These are phyloP conservation scores for Drosophila nigromelanica DNA, from an alignment of 1,140 invertebrate genomes.

Conservation along the genomic window DNA sequence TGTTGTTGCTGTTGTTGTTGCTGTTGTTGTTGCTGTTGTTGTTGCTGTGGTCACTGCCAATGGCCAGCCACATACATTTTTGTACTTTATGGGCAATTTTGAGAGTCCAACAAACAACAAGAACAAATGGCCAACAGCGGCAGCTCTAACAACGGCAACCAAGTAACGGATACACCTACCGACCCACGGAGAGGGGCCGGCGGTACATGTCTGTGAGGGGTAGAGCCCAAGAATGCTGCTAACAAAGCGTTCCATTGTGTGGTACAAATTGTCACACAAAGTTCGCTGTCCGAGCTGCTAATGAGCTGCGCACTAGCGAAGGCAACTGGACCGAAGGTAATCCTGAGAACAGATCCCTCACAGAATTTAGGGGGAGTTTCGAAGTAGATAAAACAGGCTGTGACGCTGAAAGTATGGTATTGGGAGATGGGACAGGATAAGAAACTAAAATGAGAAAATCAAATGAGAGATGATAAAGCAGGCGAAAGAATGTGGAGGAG, in stretches of 20 bases:
- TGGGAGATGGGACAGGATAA: no score
- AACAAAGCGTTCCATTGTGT: slow-evolving; percentile 61
- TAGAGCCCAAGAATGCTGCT: slow-evolving; percentile 1
- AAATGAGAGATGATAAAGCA: not conserved
- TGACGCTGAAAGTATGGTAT: no score
- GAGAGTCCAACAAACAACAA: slow-evolving; percentile 40
- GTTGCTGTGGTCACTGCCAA: slow-evolving; percentile 47
- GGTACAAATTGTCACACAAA: slow-evolving; percentile 68
- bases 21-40: slow-evolving; percentile 17
- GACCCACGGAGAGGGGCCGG: not conserved
- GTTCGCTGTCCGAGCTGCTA: slow-evolving; percentile 23
- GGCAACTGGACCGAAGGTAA: not conserved
- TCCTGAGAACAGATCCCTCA: not conserved
- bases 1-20: not conserved
- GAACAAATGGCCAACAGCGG: slow-evolving; percentile 38
- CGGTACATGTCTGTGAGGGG: not conserved
- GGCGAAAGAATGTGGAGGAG: not conserved
- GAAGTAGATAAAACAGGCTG: not conserved
- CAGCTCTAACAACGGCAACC: slow-evolving; percentile 20
- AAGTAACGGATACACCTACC: slow-evolving; percentile 40
- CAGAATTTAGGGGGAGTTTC: not conserved
- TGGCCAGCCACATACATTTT: slow-evolving; percentile 66
- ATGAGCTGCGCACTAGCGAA: slow-evolving; percentile 12
- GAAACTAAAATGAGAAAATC: no score
- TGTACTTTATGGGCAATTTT: slow-evolving; percentile 76